Base-by-base conservation (phyloP, 1,140 invertebrate genomes). In the Cotesia chilonis region DNA sequence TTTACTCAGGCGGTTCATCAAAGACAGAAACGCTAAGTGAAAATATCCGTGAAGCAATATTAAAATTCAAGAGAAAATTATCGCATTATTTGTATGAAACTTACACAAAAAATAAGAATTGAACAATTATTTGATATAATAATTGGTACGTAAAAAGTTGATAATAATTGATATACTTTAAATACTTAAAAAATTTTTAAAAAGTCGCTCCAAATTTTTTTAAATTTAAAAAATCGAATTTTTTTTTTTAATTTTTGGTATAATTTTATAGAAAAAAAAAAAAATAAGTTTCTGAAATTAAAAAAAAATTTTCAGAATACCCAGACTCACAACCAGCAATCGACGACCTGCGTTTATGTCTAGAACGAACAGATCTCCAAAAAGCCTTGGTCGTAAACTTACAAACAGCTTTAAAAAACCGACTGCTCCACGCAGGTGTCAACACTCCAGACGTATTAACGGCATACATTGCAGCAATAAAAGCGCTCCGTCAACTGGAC, bases 401-500 rank as follows among this genome's bases (percentile, higher is more conserved):
- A 7, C 94, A 95, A 85, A 88, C 88, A 77, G 93, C 95, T 10
- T 84, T 96, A 57, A 92, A 95, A 88, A 93, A 91, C 12, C 89
- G 95, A 77, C 86, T 97, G n/a, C 81, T 97, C 14, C 95, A 97
- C 87, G 94, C 95, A 12, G 97, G 96, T 73, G 97, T 99, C 0
- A 98, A 97, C 77, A 99, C 98, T n/a, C 92, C 94, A 54, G 97
- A 99, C 83, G 98, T 99, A 79, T 88, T 99, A 65, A 98, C 96
- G 37, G 97, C 97, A 0, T 99, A 99, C 84, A 94, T 99, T 20
- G 93, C 96, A 20, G 94, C 97, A 41, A 99, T 99, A 14, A 93
- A 96, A 83, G 91, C 97, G 4, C 89, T 99, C 47, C 90, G 95
- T 74, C 92, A 97, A 75, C 88, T 99, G 20, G 98, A 99, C 86